phyloP scores from a whole-genome alignment of 2,888 invertebrate genomes.

The Lycophotia porphyrea region DNA sequence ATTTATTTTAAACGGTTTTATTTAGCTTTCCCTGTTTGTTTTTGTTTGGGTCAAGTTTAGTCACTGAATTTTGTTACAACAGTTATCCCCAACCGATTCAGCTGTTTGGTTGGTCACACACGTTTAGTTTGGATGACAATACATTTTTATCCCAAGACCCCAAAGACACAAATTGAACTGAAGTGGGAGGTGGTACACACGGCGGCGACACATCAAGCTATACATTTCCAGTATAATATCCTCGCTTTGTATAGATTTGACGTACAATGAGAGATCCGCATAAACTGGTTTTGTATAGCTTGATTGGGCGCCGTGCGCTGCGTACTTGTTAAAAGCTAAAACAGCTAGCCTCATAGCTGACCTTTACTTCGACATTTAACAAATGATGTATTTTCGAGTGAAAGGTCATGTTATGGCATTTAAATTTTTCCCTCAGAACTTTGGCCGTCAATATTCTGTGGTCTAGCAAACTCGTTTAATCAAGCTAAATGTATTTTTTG shows the following conservation, averaged over 20 bases:
- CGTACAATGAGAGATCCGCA: background rate
- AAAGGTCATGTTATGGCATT: conserved; percentile 15
- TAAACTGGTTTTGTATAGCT: background rate
- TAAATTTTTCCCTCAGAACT: conserved; percentile 27
- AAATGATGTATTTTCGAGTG: background rate
- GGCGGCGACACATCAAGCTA: too few species aligned
- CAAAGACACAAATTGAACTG: background rate
- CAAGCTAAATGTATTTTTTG: conserved; percentile 13
- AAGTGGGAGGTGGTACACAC: background rate
- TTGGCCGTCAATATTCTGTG: conserved; percentile 10
- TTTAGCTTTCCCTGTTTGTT: too few species aligned
- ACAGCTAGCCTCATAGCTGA: background rate
- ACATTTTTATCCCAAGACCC: too few species aligned
- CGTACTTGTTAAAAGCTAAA: conserved; percentile 2
- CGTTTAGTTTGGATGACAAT: too few species aligned
- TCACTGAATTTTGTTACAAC: too few species aligned
- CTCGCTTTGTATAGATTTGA: background rate
- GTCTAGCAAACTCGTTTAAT: conserved; percentile 2
- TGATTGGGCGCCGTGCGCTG: background rate
- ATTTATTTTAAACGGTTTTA: too few species aligned
- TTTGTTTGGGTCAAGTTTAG: too few species aligned
- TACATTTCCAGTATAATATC: background rate
- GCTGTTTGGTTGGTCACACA: too few species aligned
- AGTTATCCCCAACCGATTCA: too few species aligned
- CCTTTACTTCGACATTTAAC: conserved; percentile 15